These are phyloP conservation scores for Pachyseris speciosa DNA, from an alignment of 64 coral and sea anemone genomes.

Conservation along the genomic window DNA sequence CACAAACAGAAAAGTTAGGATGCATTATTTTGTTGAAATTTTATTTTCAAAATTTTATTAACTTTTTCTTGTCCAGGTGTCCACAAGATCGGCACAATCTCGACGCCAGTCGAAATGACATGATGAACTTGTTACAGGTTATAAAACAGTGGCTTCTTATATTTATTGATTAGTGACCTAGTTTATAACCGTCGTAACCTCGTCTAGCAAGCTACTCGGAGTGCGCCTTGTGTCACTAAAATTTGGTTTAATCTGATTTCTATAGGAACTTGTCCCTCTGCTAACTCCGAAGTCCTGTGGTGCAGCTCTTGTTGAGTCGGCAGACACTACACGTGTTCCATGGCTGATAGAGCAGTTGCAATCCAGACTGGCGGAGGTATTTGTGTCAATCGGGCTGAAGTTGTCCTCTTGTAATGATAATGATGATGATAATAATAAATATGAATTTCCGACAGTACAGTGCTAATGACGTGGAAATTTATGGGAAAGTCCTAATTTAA, in stretches of 20 bases:
- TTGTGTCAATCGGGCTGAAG: background rate
- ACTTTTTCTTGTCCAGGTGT: background rate
- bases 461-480: too few relatives aligned
- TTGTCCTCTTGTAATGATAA: background rate
- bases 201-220: too few relatives aligned
- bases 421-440: too few relatives aligned
- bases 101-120: conserved; percentile 12
- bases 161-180: too few relatives aligned
- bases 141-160: background rate
- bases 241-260: background rate
- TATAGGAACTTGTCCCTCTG: conserved; percentile 16
- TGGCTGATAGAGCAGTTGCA: conserved; percentile 38
- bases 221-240: background rate
- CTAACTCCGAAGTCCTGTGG: background rate
- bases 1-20: too few relatives aligned
- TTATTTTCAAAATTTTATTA: background rate
- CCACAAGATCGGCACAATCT: background rate
- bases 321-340: background rate
- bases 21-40: background rate
- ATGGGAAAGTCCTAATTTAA: too few relatives aligned
- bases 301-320: background rate
- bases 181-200: too few relatives aligned
- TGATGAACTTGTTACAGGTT: conserved; percentile 34
- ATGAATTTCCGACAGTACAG: too few relatives aligned
- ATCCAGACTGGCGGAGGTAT: background rate